Evolutionary conservation across 1,140 invertebrate genomes (phyloP), one percentile per base, ranked within the genome.

Genomic region (Laupala kohalensis): DNA sequence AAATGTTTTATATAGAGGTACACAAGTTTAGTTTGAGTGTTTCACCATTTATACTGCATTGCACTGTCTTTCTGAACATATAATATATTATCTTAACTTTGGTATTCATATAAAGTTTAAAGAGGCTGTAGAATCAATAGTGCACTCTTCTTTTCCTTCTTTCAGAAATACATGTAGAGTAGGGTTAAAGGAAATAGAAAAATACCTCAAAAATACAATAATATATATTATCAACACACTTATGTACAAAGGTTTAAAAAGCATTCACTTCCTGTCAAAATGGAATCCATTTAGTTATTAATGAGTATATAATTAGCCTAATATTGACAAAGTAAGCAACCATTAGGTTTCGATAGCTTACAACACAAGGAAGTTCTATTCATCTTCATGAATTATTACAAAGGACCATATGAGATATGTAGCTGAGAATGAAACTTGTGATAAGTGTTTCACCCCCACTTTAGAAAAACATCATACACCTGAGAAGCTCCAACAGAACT

Each of bases 201-300:
- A 66, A 3, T 66, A 24, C 23, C 63, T 70, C 37, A 19, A 70
- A 70, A 70, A 70, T 70, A 70, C 53, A 63, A 70, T 70, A 70
- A 70, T 70, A 70, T 70, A 70, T 70, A 70, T 70, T 70, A 70
- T 70, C 69, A 70, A 70, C 69, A 70, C 69, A 70, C 63, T 70
- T 70, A 70, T 70, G 69, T 70, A 70, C 69, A 70, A 70, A 70
- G 29, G 53, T 70, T 70, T 70, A 70, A 70, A 70, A 64, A 70
- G 63, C 69, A 64, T 30, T 70, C 69, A 63, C 12, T 53, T 70
- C 37, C 26, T 64, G 26, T 70, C 26, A 25, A 70, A 70, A 63
- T 70, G 63, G 27, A 64, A 70, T 70, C 28, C 67, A 68, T 9
- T 37, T 68, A 68, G n/a, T 68, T n/a, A 29, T 25, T 25, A 26